phyloP scores from a whole-genome alignment of 2,888 invertebrate species.

The Drosophila monieri region DNA sequence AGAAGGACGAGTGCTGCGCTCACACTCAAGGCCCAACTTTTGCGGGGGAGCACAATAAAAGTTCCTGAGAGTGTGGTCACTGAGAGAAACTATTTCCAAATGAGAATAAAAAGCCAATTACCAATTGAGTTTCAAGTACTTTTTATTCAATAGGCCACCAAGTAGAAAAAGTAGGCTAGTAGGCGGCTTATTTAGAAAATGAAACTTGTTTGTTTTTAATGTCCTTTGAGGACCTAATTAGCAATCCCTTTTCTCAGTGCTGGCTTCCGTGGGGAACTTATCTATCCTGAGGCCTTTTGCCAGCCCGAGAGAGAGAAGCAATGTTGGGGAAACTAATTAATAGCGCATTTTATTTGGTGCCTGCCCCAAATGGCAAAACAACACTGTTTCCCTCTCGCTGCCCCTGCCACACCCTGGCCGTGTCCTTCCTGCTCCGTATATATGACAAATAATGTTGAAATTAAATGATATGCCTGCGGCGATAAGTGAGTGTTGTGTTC shows the following conservation, averaged over 20 bases:
- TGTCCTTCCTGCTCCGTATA: conserved; percentile 10
- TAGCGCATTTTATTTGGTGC: conserved; percentile 75
- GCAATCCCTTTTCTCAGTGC: conserved; percentile 7
- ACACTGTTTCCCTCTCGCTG: conserved; percentile 29
- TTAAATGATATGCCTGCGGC: conserved; percentile 74
- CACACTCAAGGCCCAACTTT: conserved; percentile 18
- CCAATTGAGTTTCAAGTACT: background rate
- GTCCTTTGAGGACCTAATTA: background rate
- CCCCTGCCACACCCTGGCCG: background rate
- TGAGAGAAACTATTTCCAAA: conserved; percentile 13
- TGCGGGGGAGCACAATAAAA: background rate
- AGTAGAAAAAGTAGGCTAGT: too few species aligned
- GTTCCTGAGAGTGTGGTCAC: conserved; percentile 10
- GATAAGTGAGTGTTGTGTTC: conserved; percentile 63
- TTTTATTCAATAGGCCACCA: background rate
- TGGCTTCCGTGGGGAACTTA: conserved; percentile 30
- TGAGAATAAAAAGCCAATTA: background rate
- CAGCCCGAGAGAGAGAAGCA: conserved; percentile 30
- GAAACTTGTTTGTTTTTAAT: background rate
- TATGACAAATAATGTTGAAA: conserved; percentile 78
- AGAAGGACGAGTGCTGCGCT: conserved; percentile 4
- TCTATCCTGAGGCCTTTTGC: conserved; percentile 54
- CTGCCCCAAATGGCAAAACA: conserved; percentile 32
- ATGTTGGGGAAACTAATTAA: conserved; percentile 75
- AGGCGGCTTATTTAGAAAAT: background rate